Percentiles rank a stretch among this genome's conserved stretches.
Evolutionary conservation across 1,140 invertebrate genomes (phyloP).

Genomic region (Euura saliciscinereae): DNA sequence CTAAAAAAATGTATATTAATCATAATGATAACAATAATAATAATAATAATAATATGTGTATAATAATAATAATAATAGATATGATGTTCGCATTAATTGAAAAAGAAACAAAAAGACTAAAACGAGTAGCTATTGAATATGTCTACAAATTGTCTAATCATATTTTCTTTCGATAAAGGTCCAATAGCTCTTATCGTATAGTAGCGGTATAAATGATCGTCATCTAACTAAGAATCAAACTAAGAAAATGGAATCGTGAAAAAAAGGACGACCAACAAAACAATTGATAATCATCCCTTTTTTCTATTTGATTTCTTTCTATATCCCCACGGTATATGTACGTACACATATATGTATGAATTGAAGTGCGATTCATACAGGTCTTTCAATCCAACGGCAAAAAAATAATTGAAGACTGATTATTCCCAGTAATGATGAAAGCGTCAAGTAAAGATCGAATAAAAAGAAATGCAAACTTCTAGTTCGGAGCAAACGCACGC

Average conservation of each 20-base stretch:
- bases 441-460: no score
- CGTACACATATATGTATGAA: no score
- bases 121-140: slow-evolving; percentile 37
- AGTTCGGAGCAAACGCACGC: no score
- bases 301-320: no score
- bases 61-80: neutral
- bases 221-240: neutral
- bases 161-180: neutral
- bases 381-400: no score
- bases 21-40: slow-evolving; percentile 30
- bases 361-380: no score
- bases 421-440: no score
- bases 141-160: slow-evolving; percentile 34
- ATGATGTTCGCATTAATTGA: no score
- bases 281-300: neutral
- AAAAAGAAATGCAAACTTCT: no score
- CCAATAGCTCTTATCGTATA: neutral
- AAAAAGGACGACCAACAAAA: neutral
- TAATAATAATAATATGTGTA: slow-evolving; percentile 34
- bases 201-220: neutral
- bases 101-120: slow-evolving; percentile 16
- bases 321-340: no score
- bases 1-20: slow-evolving; percentile 33
- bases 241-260: neutral
- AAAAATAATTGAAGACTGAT: no score